These are phyloP conservation scores for Anodontia alba DNA, from an alignment of 2,888 invertebrate genomes.

Conservation along the genomic window DNA sequence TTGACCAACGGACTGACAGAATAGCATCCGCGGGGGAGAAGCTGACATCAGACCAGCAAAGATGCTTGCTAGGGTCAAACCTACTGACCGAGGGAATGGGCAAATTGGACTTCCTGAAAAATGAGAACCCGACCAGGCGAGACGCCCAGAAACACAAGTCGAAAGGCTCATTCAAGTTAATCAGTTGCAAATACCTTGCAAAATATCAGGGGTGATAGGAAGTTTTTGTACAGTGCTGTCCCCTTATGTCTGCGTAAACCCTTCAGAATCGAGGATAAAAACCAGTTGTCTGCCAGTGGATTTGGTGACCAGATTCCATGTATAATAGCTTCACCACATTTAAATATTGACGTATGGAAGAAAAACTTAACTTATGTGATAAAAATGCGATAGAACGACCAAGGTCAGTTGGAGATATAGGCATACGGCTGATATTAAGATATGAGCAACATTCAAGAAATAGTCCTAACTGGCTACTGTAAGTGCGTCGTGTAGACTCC, in stretches of 20 bases:
- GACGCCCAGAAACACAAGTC: too few relatives aligned
- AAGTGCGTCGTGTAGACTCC: slow-evolving; percentile 35
- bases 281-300: background rate
- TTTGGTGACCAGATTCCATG: background rate
- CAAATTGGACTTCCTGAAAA: too few relatives aligned
- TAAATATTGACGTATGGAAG: background rate
- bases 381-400: background rate
- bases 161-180: too few relatives aligned
- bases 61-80: too few relatives aligned
- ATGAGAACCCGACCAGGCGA: too few relatives aligned
- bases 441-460: slow-evolving; percentile 24
- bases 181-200: too few relatives aligned
- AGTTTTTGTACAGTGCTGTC: slow-evolving; percentile 11
- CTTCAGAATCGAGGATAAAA: background rate
- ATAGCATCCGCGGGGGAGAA: too few relatives aligned
- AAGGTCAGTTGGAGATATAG: background rate
- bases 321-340: background rate
- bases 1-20: too few relatives aligned
- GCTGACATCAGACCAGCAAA: too few relatives aligned
- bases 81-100: too few relatives aligned
- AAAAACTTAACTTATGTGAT: background rate
- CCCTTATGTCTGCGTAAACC: slow-evolving; percentile 2
- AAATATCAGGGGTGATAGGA: too few relatives aligned
- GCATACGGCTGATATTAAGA: background rate
- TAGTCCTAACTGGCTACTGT: slow-evolving; percentile 9